Conservation (phyloP, 1,140 invertebrate species). For the Drosophila sp. region DNA sequence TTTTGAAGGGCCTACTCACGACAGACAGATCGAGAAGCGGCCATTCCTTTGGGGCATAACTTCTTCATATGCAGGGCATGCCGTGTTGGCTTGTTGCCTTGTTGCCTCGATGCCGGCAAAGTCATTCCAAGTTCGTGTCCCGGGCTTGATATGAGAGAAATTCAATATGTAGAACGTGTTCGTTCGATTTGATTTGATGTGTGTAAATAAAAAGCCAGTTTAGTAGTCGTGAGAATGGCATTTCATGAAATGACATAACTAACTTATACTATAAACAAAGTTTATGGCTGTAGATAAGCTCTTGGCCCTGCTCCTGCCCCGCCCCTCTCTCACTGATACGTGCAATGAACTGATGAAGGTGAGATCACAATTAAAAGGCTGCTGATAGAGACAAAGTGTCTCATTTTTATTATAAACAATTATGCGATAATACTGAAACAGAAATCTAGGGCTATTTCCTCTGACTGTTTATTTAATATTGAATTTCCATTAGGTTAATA, state of each 20-base stretch:
- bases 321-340: conserved; percentile 13
- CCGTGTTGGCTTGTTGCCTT: not conserved
- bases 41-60: not conserved
- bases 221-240: conserved; percentile 46
- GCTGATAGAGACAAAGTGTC: conserved; percentile 26
- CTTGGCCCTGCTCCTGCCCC: not conserved
- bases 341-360: conserved; percentile 57
- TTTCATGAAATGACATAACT: conserved; percentile 51
- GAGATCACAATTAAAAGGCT: conserved; percentile 44
- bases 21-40: not conserved
- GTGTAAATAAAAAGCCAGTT: conserved; percentile 16
- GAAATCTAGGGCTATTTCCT: conserved; percentile 3
- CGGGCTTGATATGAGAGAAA: conserved; percentile 10
- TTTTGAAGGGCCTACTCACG: conserved; percentile 8
- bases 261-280: conserved; percentile 42
- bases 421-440: conserved; percentile 36
- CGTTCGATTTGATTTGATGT: conserved; percentile 51
- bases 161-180: conserved; percentile 58
- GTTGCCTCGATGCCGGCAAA: not conserved
- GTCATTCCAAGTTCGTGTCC: conserved; percentile 14
- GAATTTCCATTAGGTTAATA: conserved; percentile 57
- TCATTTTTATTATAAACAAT: conserved; percentile 47
- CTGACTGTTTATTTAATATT: conserved; percentile 35
- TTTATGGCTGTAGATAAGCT: conserved; percentile 11
- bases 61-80: conserved; percentile 17